Evolutionary conservation across 1,140 invertebrate species (phyloP).

Genomic region (Orchesella cincta): DNA sequence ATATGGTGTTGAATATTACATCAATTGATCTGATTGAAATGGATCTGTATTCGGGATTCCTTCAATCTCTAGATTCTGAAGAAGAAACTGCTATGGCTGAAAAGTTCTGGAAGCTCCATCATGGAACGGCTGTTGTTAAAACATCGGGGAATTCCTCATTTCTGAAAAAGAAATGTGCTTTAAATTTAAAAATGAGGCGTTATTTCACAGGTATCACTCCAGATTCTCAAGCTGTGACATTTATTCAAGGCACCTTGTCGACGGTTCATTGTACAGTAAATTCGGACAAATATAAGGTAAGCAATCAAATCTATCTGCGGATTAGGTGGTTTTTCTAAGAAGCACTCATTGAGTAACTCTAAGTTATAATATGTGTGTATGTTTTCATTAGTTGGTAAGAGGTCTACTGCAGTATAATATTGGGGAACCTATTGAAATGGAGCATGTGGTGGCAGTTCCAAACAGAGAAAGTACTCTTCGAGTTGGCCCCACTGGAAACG

Average conservation of each 20-base stretch:
- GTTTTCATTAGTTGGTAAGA: constrained; percentile 71
- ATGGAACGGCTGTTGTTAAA: constrained; percentile 31
- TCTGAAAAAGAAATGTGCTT: constrained; percentile 75
- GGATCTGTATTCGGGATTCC: constrained; percentile 73
- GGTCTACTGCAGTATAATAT: constrained; percentile 89
- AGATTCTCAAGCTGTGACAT: constrained; percentile 57
- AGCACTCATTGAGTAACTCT: background rate
- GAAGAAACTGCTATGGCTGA: background rate
- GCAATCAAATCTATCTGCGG: constrained; percentile 57
- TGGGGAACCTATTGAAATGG: constrained; percentile 75
- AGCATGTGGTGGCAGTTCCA: no score
- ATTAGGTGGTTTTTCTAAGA: background rate
- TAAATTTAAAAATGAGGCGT: constrained; percentile 77
- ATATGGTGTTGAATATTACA: constrained; percentile 45
- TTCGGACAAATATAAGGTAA: constrained; percentile 82
- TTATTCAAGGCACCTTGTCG: constrained; percentile 79
- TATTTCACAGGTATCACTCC: constrained; percentile 38
- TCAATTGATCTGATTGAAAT: constrained; percentile 76
- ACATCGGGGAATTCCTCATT: constrained; percentile 60
- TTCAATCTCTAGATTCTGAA: constrained; percentile 40
- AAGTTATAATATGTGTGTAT: constrained; percentile 1
- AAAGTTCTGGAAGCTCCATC: constrained; percentile 46
- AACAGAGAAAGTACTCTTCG: background rate
- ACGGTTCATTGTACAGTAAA: constrained; percentile 82
- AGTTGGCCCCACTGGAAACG: constrained; percentile 50